Evolutionary conservation across 2,888 invertebrate species (phyloP).

Genomic region (Mimumesa dahlbomi): DNA sequence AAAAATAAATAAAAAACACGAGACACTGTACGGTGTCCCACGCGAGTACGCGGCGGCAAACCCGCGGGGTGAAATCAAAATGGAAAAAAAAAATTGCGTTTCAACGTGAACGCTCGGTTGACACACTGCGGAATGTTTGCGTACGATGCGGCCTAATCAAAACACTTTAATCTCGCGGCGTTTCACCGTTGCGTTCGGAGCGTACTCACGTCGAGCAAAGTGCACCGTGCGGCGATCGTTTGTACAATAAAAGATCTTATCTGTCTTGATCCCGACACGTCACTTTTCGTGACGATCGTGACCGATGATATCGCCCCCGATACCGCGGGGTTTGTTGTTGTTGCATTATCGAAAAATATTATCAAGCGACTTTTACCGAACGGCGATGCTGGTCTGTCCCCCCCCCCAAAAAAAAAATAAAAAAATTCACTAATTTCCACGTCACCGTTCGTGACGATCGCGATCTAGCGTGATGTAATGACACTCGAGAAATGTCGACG

Average conservation of each 20-base stretch:
- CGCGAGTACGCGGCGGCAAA: no score
- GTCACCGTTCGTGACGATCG: conserved; percentile 13
- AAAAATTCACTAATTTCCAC: conserved; percentile 18
- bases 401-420: no score
- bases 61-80: background rate
- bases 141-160: conserved; percentile 11
- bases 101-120: background rate
- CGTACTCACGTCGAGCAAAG: conserved; percentile 27
- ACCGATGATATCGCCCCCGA: conserved; percentile 33
- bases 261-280: conserved; percentile 27
- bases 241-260: conserved; percentile 42
- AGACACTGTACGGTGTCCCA: no score
- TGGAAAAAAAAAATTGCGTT: background rate
- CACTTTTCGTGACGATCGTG: conserved; percentile 38
- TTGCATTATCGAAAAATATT: conserved; percentile 19
- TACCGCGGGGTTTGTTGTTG: conserved; percentile 32
- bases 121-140: conserved; percentile 10
- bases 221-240: conserved; percentile 30
- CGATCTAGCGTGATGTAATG: conserved; percentile 1
- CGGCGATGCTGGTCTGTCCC: background rate
- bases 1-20: no score
- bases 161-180: conserved; percentile 44
- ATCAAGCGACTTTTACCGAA: background rate
- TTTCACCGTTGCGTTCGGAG: conserved; percentile 3
- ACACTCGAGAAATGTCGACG: background rate